phyloP scores from a whole-genome alignment of 2,888 invertebrate species.

The Branchipolynoe longqiensis region DNA sequence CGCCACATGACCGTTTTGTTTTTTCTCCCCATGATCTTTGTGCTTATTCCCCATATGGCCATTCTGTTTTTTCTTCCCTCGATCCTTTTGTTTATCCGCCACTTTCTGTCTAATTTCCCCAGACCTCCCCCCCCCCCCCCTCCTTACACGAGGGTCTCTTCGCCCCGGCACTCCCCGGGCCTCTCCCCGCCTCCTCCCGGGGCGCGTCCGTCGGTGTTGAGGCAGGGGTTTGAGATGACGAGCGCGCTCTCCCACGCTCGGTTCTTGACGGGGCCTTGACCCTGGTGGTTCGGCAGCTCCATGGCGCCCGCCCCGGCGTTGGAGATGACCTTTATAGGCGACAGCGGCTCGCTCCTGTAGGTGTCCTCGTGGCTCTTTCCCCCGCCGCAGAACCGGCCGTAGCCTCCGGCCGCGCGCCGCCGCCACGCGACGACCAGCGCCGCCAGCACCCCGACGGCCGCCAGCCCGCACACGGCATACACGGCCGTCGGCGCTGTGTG shows the following conservation, averaged over 20 bases:
- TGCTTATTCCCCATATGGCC: too few relatives aligned
- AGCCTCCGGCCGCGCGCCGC: neutral
- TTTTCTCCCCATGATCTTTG: too few relatives aligned
- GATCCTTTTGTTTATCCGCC: too few relatives aligned
- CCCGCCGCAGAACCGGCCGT: constrained; percentile 37
- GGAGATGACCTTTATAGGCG: constrained; percentile 44
- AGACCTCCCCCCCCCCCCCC: too few relatives aligned
- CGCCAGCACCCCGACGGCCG: neutral
- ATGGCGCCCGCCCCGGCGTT: constrained; percentile 15
- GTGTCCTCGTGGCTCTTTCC: neutral
- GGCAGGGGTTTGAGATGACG: constrained; percentile 40
- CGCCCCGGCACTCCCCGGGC: too few relatives aligned
- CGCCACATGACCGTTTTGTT: too few relatives aligned
- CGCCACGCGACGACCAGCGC: constrained; percentile 12
- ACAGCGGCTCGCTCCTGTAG: neutral
- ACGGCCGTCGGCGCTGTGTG: neutral
- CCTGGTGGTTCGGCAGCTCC: neutral
- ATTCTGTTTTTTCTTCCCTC: too few relatives aligned
- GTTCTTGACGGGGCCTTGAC: constrained; percentile 32
- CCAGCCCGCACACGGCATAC: neutral
- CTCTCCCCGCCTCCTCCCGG: too few relatives aligned
- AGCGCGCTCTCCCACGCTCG: constrained; percentile 50
- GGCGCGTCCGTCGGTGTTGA: too few relatives aligned
- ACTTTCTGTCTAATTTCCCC: too few relatives aligned
- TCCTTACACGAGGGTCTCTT: too few relatives aligned